phyloP scores from a whole-genome alignment of 2,797 vertebrate species.

The Nannoperca obscura region DNA sequence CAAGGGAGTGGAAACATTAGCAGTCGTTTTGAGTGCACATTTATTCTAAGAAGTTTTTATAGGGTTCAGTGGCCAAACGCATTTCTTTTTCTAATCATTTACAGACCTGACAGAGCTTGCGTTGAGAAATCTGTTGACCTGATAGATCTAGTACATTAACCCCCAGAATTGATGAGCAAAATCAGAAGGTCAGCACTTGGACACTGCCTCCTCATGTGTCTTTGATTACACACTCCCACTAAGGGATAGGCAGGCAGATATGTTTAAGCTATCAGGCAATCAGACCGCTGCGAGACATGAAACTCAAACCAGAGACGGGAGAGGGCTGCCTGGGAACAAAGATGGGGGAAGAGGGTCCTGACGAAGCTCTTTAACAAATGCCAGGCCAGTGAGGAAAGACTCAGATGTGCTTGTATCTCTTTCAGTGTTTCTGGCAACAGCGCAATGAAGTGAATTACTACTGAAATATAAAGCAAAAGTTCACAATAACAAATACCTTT shows the following conservation, averaged over 20 bases:
- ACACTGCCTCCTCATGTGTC: conserved; percentile 82
- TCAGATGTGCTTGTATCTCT: conserved; percentile 68
- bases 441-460: conserved; percentile 55
- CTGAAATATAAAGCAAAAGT: conserved; percentile 56
- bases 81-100: conserved; percentile 71
- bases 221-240: conserved; percentile 85
- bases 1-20: conserved; percentile 39
- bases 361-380: conserved; percentile 74
- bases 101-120: conserved; percentile 57
- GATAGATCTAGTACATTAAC: conserved; percentile 79
- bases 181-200: conserved; percentile 84
- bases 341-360: conserved; percentile 55
- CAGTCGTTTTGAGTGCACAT: conserved; percentile 40
- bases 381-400: conserved; percentile 68
- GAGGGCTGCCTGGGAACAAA: conserved; percentile 72
- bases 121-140: conserved; percentile 77
- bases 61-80: conserved; percentile 49
- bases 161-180: conserved; percentile 82
- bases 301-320: conserved; percentile 84
- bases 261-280: conserved; percentile 86
- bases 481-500: conserved; percentile 58
- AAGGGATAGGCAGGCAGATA: conserved; percentile 77
- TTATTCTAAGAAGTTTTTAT: conserved; percentile 62
- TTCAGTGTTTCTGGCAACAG: conserved; percentile 61
- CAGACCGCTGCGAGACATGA: conserved; percentile 82